A percentile compares a stretch with the other conserved stretches of the same genome.
These are phyloP conservation scores for Nothoprocta pentlandii DNA, from an alignment of 2,113 vertebrate species.

Conservation along the genomic window DNA sequence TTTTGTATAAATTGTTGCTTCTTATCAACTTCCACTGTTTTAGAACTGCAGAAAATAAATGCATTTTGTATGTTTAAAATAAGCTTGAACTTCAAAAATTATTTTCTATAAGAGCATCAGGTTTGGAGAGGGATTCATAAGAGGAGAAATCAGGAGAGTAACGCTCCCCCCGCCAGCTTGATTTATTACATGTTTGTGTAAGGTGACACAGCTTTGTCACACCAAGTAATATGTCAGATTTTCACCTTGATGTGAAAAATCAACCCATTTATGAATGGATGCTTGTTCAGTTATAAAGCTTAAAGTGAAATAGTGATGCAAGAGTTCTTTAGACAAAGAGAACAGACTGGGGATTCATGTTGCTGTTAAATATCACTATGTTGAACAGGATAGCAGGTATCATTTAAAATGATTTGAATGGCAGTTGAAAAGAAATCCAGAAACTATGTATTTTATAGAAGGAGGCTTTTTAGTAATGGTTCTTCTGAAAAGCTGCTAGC, in stretches of 20 bases:
- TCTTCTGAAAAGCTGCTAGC: no score
- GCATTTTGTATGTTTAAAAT: neutral
- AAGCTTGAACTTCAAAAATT: neutral
- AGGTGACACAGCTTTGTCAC: neutral
- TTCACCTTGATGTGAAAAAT: neutral
- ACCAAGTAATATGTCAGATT: neutral
- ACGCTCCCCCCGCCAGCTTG: neutral
- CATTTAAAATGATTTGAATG: no score
- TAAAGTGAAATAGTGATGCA: neutral
- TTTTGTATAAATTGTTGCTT: neutral
- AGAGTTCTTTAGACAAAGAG: neutral
- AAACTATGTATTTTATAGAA: no score
- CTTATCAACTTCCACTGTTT: neutral
- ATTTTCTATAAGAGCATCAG: neutral
- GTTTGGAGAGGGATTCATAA: neutral
- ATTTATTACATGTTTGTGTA: neutral
- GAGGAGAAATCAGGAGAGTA: neutral
- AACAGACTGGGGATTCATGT: neutral
- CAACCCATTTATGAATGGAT: neutral
- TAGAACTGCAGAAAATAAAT: neutral
- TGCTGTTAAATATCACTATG: neutral
- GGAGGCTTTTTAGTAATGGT: no score
- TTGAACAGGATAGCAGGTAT: no score
- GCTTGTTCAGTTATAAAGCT: neutral
- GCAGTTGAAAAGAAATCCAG: no score